A percentile compares a stretch with the other conserved stretches of the same genome.
Evolutionary conservation across 2,797 vertebrate species (phyloP).

Genomic region (Chanos chanos): DNA sequence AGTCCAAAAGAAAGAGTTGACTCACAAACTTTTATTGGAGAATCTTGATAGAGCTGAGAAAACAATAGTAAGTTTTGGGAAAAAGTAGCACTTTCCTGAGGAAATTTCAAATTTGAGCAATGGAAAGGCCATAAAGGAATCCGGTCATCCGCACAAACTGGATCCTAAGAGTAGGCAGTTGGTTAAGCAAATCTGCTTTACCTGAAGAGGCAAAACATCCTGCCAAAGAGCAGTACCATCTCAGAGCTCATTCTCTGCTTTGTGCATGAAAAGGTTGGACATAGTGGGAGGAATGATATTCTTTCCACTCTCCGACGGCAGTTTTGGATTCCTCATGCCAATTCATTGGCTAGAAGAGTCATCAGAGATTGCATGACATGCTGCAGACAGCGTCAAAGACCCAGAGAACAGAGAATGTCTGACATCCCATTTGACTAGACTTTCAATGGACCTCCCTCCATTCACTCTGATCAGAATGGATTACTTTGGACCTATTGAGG

Average conservation of each 20-base stretch:
- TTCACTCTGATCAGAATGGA: background rate
- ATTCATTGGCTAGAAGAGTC: background rate
- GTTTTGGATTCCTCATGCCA: constrained; percentile 2
- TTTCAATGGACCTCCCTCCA: background rate
- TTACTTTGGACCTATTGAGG: background rate
- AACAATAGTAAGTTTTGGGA: too few species aligned
- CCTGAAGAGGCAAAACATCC: background rate
- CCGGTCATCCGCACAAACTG: too few species aligned
- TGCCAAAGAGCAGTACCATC: background rate
- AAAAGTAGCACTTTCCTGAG: too few species aligned
- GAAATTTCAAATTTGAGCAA: too few species aligned
- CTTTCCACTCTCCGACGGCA: background rate
- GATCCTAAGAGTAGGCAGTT: too few species aligned
- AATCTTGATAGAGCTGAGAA: too few species aligned
- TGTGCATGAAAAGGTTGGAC: background rate
- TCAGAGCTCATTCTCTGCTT: background rate
- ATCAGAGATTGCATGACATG: background rate
- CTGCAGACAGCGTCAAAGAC: background rate
- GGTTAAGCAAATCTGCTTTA: too few species aligned
- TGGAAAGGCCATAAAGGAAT: too few species aligned
- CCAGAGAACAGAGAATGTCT: background rate
- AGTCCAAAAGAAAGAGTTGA: too few species aligned
- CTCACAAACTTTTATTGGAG: too few species aligned
- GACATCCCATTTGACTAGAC: background rate
- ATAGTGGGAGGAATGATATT: constrained; percentile 2